Conservation (phyloP, 2,888 invertebrate genomes). For the Cataglyphis rosenhaueri region DNA sequence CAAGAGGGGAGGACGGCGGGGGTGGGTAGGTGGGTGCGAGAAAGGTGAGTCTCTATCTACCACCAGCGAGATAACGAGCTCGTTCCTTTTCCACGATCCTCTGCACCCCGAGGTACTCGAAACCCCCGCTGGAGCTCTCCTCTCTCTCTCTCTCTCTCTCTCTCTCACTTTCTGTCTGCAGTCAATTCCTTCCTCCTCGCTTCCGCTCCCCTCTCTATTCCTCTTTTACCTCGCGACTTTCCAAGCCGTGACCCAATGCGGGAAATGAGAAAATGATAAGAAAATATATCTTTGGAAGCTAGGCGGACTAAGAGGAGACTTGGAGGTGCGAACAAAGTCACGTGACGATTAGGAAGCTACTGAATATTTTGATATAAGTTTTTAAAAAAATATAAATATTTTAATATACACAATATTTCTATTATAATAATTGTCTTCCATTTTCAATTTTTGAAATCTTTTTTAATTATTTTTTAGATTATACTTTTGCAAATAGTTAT, state of each 20-base stretch:
- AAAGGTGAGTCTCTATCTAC: constrained; percentile 74
- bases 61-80: constrained; percentile 73
- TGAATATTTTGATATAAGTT: neutral
- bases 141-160: constrained; percentile 18
- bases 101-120: constrained; percentile 60
- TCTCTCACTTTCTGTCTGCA: constrained; percentile 28
- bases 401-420: constrained; percentile 3
- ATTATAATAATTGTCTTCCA: neutral
- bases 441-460: neutral
- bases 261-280: constrained; percentile 78
- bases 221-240: constrained; percentile 53
- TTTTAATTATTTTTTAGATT: neutral
- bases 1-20: constrained; percentile 62
- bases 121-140: constrained; percentile 40
- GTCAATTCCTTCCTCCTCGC: constrained; percentile 43
- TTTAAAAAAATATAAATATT: constrained; percentile 3
- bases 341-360: constrained; percentile 29
- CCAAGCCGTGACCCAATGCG: constrained; percentile 68
- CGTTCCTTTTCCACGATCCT: constrained; percentile 66
- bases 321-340: constrained; percentile 20
- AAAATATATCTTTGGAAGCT: constrained; percentile 60
- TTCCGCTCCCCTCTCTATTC: constrained; percentile 18
- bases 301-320: constrained; percentile 27
- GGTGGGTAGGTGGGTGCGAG: constrained; percentile 63
- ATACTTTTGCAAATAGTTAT: neutral